Evolutionary conservation across 2,113 vertebrate genomes (phyloP), one percentile per base, ranked within the genome.

Genomic region (Vidua chalybeata): DNA sequence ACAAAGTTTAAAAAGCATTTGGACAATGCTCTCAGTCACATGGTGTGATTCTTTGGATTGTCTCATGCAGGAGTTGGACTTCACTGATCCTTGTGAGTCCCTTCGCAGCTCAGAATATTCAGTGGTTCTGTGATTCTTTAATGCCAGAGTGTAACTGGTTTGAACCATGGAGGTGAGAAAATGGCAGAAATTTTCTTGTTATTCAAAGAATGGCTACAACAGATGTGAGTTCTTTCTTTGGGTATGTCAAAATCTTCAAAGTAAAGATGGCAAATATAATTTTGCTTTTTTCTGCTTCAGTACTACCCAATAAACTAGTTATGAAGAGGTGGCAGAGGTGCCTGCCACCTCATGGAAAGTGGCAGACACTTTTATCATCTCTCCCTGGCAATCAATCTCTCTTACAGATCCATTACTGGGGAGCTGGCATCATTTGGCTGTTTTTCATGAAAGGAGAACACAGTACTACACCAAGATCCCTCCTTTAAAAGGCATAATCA

Each of bases 381-480:
- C 35, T 69, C 6, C 18, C 26, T 6, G 9, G 48, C 6, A 69
- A 37, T 52, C 46, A 13, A 1, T 73, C 30, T 59, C 24, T 51
- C 54, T 58, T 41, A 45, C 5, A 31, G 15, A 37, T 74, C 22
- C 4, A 2, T 23, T 4, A 5, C 8, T 13, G 41, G 41, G 20
- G 45, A 19, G 59, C 10, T 63, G 49, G 10, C 39, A 14, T 52
- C 16, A 26, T 15, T 39, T 0, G 0, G 9, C 9, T 61, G 10
- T 23, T 51, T 80, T 74, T 54, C 54, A 23, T 11, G 18, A 73
- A 61, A 64, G 3, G 13, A 80, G 23, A 49, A 62, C 11, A 28
- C 0, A 19, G 27, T 6, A 31, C 8, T 63, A 7, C 1, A 4
- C 35, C 51, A 81, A 77, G 18, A 63, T 43, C 5, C 9, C 30